A percentile compares a stretch with the other conserved stretches of the same genome.
Evolutionary conservation across 2,797 vertebrate genomes (phyloP).

Genomic region (Gallinago nigripennis): DNA sequence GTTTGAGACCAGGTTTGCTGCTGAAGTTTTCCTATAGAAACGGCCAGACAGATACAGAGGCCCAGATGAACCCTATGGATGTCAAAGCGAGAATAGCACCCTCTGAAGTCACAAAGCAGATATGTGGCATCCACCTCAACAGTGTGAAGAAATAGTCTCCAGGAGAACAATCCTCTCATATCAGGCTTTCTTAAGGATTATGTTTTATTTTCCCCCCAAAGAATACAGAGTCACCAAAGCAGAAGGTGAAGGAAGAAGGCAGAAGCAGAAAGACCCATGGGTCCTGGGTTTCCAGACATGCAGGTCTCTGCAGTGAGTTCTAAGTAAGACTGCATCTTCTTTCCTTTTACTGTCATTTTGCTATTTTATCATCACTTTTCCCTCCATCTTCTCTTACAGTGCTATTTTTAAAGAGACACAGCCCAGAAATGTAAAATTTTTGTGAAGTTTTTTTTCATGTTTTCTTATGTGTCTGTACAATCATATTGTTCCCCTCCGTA

Average conservation of each 20-base stretch:
- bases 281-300: neutral
- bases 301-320: neutral
- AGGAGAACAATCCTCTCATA: neutral
- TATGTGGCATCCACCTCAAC: neutral
- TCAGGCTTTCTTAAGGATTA: neutral
- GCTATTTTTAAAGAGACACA: neutral
- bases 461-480: neutral
- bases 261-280: neutral
- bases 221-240: neutral
- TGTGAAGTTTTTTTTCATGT: fast-evolving
- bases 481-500: neutral
- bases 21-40: neutral
- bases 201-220: neutral
- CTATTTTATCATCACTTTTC: neutral
- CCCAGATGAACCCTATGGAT: neutral
- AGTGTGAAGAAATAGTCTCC: neutral
- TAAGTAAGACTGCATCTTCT: neutral
- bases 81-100: neutral
- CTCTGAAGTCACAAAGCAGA: neutral
- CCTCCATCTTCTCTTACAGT: neutral
- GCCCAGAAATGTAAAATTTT: neutral
- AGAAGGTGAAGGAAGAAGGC: neutral
- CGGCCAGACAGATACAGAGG: neutral
- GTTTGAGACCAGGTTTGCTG: neutral
- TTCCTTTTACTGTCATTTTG: neutral